Evolutionary conservation across 2,797 vertebrate genomes (phyloP), one percentile per base, ranked within the genome.

Genomic region (Synaphobranchus kaupii): DNA sequence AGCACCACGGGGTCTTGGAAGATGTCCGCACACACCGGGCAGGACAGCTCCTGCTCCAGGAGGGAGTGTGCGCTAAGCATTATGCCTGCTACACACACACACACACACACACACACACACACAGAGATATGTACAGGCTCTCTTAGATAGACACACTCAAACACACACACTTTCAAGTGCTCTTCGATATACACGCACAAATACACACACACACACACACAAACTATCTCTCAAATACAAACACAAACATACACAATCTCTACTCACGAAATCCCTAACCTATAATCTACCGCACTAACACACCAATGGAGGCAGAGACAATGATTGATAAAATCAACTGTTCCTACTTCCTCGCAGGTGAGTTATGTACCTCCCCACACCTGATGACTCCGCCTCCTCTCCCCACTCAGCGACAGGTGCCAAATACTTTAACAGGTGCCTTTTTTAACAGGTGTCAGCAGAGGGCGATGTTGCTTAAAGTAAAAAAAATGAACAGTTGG

Each of bases 11-110:
- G 87, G 63, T 88, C 85, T 7, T 31, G 58, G 68, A 76, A 88
- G 17, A 88, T 68, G 54, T 88, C 52, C 22, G 39, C 50, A 52
- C 85, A 88, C 81, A 88, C 85, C 2, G 88, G 85, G 56, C 88
- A 88, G 12, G 85, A 86, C 82, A 86, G 73, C n/a, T 88, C 87
- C n/a, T 85, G 25, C 28, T 88, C 85, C n/a, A 81, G 71, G 20
- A 56, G 20, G 7, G 58, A 83, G 13, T n/a, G 4, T 48, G 81
- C 4, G 50, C 76, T 58, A 10, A n/a, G 22, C 80, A 82, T 82
- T 9, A 22, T 82, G 47, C 52, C 20, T 50, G 47, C 48, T 22
- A 81, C 2, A 48, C 80, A 28, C 15, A 82, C 71, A 76, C 34
- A 44, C 71, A 28, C 71, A 76, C 71, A 71, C n/a, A 13, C 66